Evolutionary conservation across 2,113 vertebrate species (phyloP).

Genomic region (Coreoperca whiteheadi): DNA sequence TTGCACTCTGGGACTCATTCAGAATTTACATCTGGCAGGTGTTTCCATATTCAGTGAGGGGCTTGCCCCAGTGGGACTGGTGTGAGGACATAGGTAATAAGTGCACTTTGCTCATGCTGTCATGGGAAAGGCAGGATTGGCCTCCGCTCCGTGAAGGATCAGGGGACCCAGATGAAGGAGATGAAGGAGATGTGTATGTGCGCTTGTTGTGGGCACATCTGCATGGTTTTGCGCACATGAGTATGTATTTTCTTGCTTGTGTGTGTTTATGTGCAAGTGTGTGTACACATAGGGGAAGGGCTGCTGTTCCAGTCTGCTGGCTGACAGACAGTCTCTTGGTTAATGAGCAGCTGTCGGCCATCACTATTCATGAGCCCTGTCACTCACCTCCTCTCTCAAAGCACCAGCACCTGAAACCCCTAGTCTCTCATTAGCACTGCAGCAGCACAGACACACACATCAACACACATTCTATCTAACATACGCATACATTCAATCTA

Average conservation of each 20-base stretch:
- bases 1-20: slow-evolving; percentile 53
- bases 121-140: slow-evolving; percentile 48
- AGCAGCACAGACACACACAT: slow-evolving; percentile 39
- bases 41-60: slow-evolving; percentile 68
- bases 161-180: slow-evolving; percentile 74
- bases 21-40: slow-evolving; percentile 65
- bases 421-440: slow-evolving; percentile 76
- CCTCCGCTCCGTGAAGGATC: slow-evolving; percentile 44
- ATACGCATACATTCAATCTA: slow-evolving; percentile 37
- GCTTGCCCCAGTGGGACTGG: slow-evolving; percentile 52
- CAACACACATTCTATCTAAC: slow-evolving; percentile 11
- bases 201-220: slow-evolving; percentile 36
- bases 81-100: slow-evolving; percentile 56
- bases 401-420: slow-evolving; percentile 72
- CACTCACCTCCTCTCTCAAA: slow-evolving; percentile 79
- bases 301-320: slow-evolving; percentile 72
- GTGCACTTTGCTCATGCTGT: slow-evolving; percentile 41
- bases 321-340: slow-evolving; percentile 81
- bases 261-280: slow-evolving; percentile 57
- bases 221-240: slow-evolving; percentile 27
- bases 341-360: slow-evolving; percentile 85
- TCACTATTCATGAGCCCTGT: slow-evolving; percentile 85
- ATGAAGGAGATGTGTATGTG: slow-evolving; percentile 34
- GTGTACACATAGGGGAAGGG: slow-evolving; percentile 60
- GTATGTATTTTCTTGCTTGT: slow-evolving; percentile 32